Base-by-base conservation (phyloP, 2,797 vertebrate genomes). In the Microctenopoma stevenorrisi region DNA sequence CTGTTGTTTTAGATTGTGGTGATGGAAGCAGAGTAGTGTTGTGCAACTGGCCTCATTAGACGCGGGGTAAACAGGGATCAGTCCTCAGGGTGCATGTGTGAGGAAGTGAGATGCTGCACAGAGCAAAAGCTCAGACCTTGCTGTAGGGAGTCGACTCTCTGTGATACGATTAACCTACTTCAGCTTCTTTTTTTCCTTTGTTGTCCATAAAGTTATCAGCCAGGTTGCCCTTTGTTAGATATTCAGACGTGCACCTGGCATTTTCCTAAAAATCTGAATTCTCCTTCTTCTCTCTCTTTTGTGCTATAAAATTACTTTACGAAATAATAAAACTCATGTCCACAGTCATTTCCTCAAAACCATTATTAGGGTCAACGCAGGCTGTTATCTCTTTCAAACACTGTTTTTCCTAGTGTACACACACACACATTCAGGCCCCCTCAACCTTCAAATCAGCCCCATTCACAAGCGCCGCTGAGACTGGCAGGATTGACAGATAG, bases 401-500 rank as follows among this genome's bases (percentile, higher is more conserved):
- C 81, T n/a, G 38, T 49, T 70, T 62, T 18, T 69, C 16, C 51
- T 52, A 49, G 25, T 22, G 22, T 22, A 22, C 47, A 60, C 10
- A 11, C 47, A 52, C 25, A 64, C 70, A 76, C 83, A 62, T 15
- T 12, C 62, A 72, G 10, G 46, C 64, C 48, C 77, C 68, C 74
- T 83, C 76, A 86, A 61, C 64, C 69, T 12, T 83, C 80, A 66
- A 67, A 76, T 80, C 76, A 74, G 74, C 54, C 77, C 67, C 79
- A 87, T 93, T 93, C 88, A 90, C 77, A 63, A 54, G 46, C 0
- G 2, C 58, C 2, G 0, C 44, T 35, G 64, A 72, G 86, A 88
- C 68, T 74, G 87, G 77, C 88, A 81, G 87, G 49, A 68, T 40
- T 86, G 92, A 91, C 90, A 91, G 94, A 94, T 94, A 93, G 74